A percentile compares a stretch with the other conserved stretches of the same genome.
Conservation (phyloP, 2,797 vertebrate genomes). For the Clarias fuscus region DNA sequence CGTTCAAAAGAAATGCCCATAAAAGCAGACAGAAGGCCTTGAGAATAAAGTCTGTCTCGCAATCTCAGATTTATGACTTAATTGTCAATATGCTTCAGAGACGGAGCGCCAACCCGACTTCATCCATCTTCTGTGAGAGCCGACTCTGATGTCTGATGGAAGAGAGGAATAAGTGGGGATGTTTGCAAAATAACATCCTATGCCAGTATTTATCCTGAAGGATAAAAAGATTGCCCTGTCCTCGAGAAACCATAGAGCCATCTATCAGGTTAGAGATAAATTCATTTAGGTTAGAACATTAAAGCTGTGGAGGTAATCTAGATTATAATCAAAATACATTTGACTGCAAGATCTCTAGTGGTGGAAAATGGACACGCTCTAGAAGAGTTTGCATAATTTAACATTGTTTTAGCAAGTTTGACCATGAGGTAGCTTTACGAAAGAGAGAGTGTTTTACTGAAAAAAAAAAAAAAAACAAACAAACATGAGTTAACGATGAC, state of each 20-base stretch:
- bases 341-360: slow-evolving; percentile 10
- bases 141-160: slow-evolving; percentile 1
- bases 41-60: slow-evolving; percentile 39
- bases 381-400: not conserved
- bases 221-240: slow-evolving; percentile 42
- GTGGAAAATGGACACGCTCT: slow-evolving; percentile 1
- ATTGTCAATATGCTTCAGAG: slow-evolving; percentile 49
- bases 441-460: not conserved
- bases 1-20: slow-evolving; percentile 18
- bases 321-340: slow-evolving; percentile 37
- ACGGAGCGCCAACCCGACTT: slow-evolving; percentile 1
- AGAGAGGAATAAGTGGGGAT: slow-evolving; percentile 20
- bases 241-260: slow-evolving; percentile 21
- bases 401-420: slow-evolving; percentile 3
- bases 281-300: slow-evolving; percentile 41
- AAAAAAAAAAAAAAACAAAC: not conserved
- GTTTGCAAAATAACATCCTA: slow-evolving; percentile 43
- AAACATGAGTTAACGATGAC: not conserved
- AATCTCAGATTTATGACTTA: slow-evolving; percentile 49
- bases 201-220: slow-evolving; percentile 37
- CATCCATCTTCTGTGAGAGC: slow-evolving; percentile 35
- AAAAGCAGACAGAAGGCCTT: slow-evolving; percentile 39
- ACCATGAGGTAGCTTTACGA: not conserved
- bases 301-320: slow-evolving; percentile 23
- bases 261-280: slow-evolving; percentile 42